Evolutionary conservation across 2,888 invertebrate species (phyloP).

Genomic region (Drosophila dives): DNA sequence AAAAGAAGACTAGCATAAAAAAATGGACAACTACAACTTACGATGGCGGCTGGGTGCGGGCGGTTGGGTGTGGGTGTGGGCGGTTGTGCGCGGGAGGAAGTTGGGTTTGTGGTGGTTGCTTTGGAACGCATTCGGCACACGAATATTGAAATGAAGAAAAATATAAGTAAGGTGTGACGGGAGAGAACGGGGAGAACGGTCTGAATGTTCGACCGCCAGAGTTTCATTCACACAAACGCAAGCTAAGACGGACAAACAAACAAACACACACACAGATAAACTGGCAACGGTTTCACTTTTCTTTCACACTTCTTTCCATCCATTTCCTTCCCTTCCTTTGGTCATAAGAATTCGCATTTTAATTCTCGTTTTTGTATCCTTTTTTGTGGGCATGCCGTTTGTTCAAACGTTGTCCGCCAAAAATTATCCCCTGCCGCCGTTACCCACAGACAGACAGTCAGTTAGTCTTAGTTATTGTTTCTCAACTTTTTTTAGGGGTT

Average conservation of each 20-base stretch:
- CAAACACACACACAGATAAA: constrained; percentile 36
- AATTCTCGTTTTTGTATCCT: constrained; percentile 15
- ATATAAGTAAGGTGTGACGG: neutral
- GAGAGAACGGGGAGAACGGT: constrained; percentile 5
- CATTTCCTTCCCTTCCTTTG: neutral
- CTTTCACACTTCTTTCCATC: constrained; percentile 40
- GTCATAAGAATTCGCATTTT: constrained; percentile 22
- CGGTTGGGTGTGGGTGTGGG: neutral
- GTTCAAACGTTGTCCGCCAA: neutral
- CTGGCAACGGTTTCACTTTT: constrained; percentile 54
- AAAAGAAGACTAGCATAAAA: constrained; percentile 37
- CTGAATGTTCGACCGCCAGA: constrained; percentile 19
- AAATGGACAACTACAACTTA: constrained; percentile 62
- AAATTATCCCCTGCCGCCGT: too few relatives aligned
- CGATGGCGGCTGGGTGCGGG: constrained; percentile 20
- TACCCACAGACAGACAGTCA: neutral
- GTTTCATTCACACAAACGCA: constrained; percentile 6
- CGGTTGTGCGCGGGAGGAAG: neutral
- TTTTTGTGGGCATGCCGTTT: constrained; percentile 3
- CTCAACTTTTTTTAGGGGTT: constrained; percentile 7
- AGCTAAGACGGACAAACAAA: neutral
- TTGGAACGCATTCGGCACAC: neutral
- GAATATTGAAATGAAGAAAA: neutral
- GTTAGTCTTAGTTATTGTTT: constrained; percentile 15
- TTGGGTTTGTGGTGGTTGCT: constrained; percentile 2